These are phyloP conservation scores for Margarornis squamiger DNA, from an alignment of 2,797 vertebrate species.

Conservation along the genomic window DNA sequence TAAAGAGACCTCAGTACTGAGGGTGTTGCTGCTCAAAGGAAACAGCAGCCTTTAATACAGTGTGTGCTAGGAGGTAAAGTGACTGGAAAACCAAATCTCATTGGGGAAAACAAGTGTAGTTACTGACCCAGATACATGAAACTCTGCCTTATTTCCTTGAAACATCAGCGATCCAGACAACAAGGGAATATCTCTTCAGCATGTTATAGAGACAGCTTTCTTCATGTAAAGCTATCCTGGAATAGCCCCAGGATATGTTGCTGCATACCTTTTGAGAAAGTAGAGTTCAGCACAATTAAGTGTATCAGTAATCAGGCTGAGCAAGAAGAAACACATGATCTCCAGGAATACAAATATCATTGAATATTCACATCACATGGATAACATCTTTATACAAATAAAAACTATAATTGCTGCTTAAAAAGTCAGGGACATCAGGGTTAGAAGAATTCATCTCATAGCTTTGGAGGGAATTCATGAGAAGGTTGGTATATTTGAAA, in stretches of 20 bases:
- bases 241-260: neutral
- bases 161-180: conserved; percentile 15
- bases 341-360: neutral
- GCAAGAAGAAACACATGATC: neutral
- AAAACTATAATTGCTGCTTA: neutral
- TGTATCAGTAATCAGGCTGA: neutral
- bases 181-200: conserved; percentile 15
- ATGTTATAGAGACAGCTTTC: neutral
- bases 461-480: neutral
- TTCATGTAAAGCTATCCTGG: neutral
- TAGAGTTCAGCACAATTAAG: neutral
- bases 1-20: neutral
- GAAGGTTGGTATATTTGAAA: neutral
- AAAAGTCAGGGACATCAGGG: neutral
- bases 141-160: conserved; percentile 2
- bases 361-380: neutral
- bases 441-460: neutral
- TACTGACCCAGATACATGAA: conserved; percentile 48
- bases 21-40: neutral
- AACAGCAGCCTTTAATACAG: neutral
- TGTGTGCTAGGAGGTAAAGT: neutral
- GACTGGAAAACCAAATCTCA: conserved; percentile 7
- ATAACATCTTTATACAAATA: neutral
- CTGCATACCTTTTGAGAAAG: neutral
- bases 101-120: conserved; percentile 13